Percentiles rank a stretch among this genome's conserved stretches.
Conservation (phyloP, 2,797 vertebrate genomes). For the Lates japonicus region DNA sequence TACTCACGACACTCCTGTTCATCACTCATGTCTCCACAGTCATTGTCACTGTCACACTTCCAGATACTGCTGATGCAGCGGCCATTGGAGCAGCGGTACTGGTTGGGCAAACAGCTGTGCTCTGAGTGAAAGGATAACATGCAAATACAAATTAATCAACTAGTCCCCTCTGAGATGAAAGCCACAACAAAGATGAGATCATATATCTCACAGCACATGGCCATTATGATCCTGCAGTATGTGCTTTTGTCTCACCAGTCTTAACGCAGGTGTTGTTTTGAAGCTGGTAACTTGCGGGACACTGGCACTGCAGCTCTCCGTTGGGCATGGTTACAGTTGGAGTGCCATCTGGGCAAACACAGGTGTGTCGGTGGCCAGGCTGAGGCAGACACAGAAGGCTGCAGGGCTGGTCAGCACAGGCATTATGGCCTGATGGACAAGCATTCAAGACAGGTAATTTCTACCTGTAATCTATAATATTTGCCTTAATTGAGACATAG, state of each 20-base stretch:
- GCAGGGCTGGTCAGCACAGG: slow-evolving; percentile 91
- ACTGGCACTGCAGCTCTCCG: slow-evolving; percentile 91
- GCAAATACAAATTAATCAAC: background rate
- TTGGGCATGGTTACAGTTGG: slow-evolving; percentile 83
- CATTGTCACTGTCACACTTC: slow-evolving; percentile 97
- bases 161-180: background rate
- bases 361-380: slow-evolving; percentile 88
- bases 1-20: slow-evolving; percentile 96
- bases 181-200: background rate
- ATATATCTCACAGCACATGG: background rate
- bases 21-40: slow-evolving; percentile 98
- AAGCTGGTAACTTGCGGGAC: slow-evolving; percentile 89
- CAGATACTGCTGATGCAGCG: slow-evolving; percentile 99
- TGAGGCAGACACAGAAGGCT: slow-evolving; percentile 94
- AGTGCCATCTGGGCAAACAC: slow-evolving; percentile 92
- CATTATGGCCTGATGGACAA: slow-evolving; percentile 88
- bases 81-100: slow-evolving; percentile 96
- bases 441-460: background rate
- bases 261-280: slow-evolving; percentile 91
- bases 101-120: slow-evolving; percentile 93
- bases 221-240: background rate
- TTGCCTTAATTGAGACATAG: background rate
- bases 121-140: slow-evolving; percentile 79
- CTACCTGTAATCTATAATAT: background rate
- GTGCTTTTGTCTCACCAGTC: slow-evolving; percentile 83